Base-by-base conservation (phyloP, 1,140 invertebrate species). In the Drosophila malerkotliana region DNA sequence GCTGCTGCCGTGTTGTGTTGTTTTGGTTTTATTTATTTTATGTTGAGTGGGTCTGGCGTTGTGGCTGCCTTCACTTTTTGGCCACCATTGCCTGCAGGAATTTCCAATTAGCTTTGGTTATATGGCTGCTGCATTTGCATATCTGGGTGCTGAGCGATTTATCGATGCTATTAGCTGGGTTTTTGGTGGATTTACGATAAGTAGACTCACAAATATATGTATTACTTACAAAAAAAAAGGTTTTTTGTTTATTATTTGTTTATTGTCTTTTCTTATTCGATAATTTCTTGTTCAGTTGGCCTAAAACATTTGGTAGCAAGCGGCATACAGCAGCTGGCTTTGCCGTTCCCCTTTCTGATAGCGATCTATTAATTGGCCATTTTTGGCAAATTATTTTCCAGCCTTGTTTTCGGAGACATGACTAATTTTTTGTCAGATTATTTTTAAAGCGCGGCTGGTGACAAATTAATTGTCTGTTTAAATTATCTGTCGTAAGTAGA, bases 91-190 rank as follows among this genome's bases (percentile, higher is more conserved):
- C 81, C 77, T 84, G 77, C 82, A 84, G 81, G 81, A 84, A 81
- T 87, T 85, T 81, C 77, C 81, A 84, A 84, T 84, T 77, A 73
- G 81, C 54, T 83, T 83, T 58, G 79, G 49, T 73, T 77, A 77
- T 77, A 77, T 78, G 73, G 59, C 52, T 59, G 54, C 47, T 77
- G 61, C 72, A 81, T 81, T 81, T 81, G 79, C 79, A 81, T 73
- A 77, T 62, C 78, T 56, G 55, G 41, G 41, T 55, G 45, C 77
- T 61, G 61, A 56, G 58, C 59, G 68, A 82, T 81, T 78, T 82
- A 83, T 83, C 63, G 61, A 57, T 69, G 63, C 63, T 69, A 69
- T 69, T 69, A 69, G 66, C 51, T 34, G 12, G 63, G 10, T 32
- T 69, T 67, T 57, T 18, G 64, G 61, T 49, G 63, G 5, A 69